phyloP scores from a whole-genome alignment of 2,113 vertebrate species.

The Chaetorhynchus papuensis region DNA sequence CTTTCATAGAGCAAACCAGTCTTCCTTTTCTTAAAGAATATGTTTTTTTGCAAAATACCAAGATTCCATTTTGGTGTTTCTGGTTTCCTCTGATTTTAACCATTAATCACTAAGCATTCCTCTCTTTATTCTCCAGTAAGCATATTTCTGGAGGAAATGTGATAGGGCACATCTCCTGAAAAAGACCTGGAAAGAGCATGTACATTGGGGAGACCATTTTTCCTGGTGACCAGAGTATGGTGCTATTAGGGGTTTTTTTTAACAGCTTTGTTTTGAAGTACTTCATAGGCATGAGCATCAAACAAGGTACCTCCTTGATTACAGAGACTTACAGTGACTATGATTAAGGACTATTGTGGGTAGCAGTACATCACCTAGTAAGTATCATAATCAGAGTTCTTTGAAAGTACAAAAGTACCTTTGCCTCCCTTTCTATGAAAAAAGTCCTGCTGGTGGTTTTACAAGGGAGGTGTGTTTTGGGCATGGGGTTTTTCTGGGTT shows the following conservation, averaged over 20 bases:
- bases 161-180: neutral
- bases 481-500: neutral
- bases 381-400: neutral
- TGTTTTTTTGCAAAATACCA: neutral
- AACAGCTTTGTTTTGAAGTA: neutral
- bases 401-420: neutral
- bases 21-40: neutral
- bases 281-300: neutral
- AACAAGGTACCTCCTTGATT: neutral
- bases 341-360: neutral
- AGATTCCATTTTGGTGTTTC: neutral
- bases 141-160: neutral
- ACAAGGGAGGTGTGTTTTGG: neutral
- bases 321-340: neutral
- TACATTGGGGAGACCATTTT: neutral
- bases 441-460: neutral
- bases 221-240: neutral
- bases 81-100: neutral
- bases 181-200: fast-evolving
- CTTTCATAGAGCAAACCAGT: neutral
- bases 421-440: neutral
- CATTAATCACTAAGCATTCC: neutral
- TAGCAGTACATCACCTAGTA: fast-evolving
- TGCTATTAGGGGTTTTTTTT: neutral
- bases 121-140: neutral